These are phyloP conservation scores for Conger conger DNA, from an alignment of 2,113 vertebrate species.

Conservation along the genomic window DNA sequence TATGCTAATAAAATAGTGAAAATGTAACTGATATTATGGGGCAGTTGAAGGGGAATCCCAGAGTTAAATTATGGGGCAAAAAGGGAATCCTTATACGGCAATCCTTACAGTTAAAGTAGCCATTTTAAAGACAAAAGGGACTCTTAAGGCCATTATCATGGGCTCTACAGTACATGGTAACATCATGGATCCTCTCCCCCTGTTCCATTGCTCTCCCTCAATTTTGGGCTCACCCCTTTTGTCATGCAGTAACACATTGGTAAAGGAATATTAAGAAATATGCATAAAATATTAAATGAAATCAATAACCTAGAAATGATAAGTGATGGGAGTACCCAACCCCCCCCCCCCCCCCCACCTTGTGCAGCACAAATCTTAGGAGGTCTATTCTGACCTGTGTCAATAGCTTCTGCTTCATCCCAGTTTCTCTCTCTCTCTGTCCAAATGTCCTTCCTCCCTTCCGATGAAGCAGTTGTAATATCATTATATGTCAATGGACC, in stretches of 20 bases:
- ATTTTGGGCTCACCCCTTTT: neutral
- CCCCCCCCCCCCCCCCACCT: neutral
- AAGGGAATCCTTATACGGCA: neutral
- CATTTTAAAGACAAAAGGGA: neutral
- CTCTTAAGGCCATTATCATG: neutral
- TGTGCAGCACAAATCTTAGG: constrained; percentile 41
- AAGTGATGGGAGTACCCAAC: neutral
- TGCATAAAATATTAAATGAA: neutral
- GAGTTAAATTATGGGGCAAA: neutral
- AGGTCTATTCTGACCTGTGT: constrained; percentile 78
- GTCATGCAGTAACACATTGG: constrained; percentile 24
- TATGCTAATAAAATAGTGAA: constrained; percentile 24
- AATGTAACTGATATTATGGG: neutral
- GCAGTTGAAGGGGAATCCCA: neutral
- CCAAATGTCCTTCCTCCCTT: constrained; percentile 79
- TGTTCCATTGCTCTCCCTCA: neutral
- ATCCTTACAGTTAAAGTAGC: neutral
- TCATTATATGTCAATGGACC: constrained; percentile 81
- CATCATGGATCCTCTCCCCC: neutral
- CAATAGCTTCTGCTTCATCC: constrained; percentile 76
- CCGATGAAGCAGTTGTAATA: constrained; percentile 75
- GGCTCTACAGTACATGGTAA: neutral
- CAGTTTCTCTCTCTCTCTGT: constrained; percentile 79
- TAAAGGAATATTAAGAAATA: neutral
- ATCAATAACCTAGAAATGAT: constrained; percentile 1